Evolutionary conservation across 2,888 invertebrate genomes (phyloP), one percentile per base, ranked within the genome.

Genomic region (Cetonia aurata): DNA sequence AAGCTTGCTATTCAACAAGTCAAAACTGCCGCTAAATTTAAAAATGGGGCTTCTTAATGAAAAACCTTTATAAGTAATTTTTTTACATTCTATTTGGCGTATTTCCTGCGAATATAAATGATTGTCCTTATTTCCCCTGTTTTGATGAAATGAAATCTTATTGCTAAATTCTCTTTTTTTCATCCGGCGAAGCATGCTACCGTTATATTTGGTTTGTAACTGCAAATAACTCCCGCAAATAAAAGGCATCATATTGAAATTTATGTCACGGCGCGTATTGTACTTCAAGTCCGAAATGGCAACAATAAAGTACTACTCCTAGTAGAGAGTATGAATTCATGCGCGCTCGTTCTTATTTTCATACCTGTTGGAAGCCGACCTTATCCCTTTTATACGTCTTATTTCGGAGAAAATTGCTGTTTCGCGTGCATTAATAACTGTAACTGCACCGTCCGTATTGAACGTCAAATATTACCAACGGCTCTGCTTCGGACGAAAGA

Each of bases 391-490:
- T 57, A n/a, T n/a, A 57, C n/a, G 57, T 57, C 42, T 57, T 57
- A 19, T 42, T 57, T 9, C 17, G 42, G 12, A 17, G 10, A 57
- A 42, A 25, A 57, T 57, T 57, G 19, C 57, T 6, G 25, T 17
- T 57, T n/a, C 12, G 42, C n/a, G 44, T 57, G 57, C 57, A 57
- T 57, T 57, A 65, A 65, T 65, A 65, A 65, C 50, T 37, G 10
- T 17, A 10, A 9, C 17, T 60, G 31, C 60, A 48, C 8, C n/a
- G 15, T 8, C 17, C 8, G 48, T 13, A 37, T 33, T 56, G 37
- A 60, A 46, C 59, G 17, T 13, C 48, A 33, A 59, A 59, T 15
- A 44, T 31, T 62, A 31, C 15, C 50, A n/a, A 12, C 19, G 8
- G 9, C 13, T 31, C 12, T 31, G 15, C 15, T 37, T 13, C 31